These are phyloP conservation scores for Choloepus hoffmanni DNA, from an alignment of 2,113 vertebrate species.

Conservation along the genomic window DNA sequence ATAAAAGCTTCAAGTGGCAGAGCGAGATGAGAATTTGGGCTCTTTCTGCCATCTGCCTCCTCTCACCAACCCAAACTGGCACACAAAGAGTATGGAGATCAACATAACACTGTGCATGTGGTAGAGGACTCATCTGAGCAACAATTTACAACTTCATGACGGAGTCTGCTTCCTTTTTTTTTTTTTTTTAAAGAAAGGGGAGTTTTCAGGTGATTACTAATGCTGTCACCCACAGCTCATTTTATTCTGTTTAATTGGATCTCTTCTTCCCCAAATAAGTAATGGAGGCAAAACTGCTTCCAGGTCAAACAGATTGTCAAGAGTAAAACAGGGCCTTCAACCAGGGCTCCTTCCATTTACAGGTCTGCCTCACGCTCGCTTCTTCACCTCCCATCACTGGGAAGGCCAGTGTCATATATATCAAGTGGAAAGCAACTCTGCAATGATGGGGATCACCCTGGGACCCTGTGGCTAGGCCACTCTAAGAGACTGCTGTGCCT, in stretches of 20 bases:
- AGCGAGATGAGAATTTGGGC: not conserved
- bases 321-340: not conserved
- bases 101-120: not conserved
- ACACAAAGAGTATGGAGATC: not conserved
- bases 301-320: not conserved
- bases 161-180: not conserved
- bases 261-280: conserved; percentile 21
- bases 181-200: not conserved
- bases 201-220: not conserved
- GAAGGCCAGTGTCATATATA: not conserved
- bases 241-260: conserved; percentile 1
- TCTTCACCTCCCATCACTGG: no score
- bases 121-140: not conserved
- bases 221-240: conserved; percentile 5
- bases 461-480: not conserved
- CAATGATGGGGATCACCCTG: not conserved
- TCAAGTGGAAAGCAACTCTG: not conserved
- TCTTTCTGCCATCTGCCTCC: not conserved
- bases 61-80: not conserved
- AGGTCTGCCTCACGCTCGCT: not conserved
- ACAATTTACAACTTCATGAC: not conserved
- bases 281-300: not conserved
- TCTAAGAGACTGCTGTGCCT: not conserved
- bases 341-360: not conserved
- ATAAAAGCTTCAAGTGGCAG: not conserved